Conservation (phyloP, 2,797 vertebrate genomes). For the Valencia hispanica region DNA sequence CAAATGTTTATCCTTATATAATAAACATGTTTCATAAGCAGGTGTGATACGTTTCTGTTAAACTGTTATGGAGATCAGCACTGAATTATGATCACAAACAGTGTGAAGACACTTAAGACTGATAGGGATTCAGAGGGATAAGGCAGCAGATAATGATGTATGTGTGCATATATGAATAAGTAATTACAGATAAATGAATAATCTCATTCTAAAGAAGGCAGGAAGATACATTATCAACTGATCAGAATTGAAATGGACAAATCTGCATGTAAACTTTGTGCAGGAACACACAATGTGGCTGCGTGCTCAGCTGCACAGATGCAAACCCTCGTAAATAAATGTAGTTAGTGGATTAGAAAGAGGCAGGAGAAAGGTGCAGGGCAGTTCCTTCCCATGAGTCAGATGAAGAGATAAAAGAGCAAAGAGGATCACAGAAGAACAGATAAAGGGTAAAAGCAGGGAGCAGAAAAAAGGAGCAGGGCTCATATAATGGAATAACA, state of each 20-base stretch:
- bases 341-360: constrained; percentile 45
- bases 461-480: constrained; percentile 58
- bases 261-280: constrained; percentile 4
- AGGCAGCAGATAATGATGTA: not conserved
- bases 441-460: constrained; percentile 65
- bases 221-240: not conserved
- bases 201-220: not conserved
- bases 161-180: not conserved
- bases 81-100: not conserved
- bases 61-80: no score
- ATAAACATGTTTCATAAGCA: not conserved
- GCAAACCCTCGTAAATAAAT: constrained; percentile 9
- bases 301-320: not conserved
- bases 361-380: constrained; percentile 48
- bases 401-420: constrained; percentile 68
- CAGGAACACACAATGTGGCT: not conserved
- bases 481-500: constrained; percentile 73
- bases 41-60: not conserved
- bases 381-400: constrained; percentile 58
- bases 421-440: constrained; percentile 49
- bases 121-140: not conserved
- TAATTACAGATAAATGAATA: not conserved
- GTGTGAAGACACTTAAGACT: not conserved
- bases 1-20: not conserved
- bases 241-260: constrained; percentile 7